Evolutionary conservation across 2,888 invertebrate genomes (phyloP).

Genomic region (Ophraella communa): DNA sequence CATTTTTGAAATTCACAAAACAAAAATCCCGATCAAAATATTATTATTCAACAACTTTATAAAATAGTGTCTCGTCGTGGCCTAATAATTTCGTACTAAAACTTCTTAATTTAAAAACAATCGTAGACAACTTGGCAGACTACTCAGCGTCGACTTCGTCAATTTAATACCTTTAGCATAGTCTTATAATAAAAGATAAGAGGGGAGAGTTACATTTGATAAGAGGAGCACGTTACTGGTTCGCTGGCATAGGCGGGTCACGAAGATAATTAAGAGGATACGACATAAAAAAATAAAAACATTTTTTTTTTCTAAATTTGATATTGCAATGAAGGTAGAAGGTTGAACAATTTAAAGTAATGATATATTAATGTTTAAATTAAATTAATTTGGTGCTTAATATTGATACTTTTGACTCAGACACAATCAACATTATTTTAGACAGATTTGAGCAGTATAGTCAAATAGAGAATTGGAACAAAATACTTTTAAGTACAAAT

Average conservation of each 20-base stretch:
- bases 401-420: too few species aligned
- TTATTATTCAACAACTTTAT: background rate
- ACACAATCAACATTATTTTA: too few species aligned
- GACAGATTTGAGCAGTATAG: too few species aligned
- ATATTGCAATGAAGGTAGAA: too few species aligned
- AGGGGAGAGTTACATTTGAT: slow-evolving; percentile 16
- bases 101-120: background rate
- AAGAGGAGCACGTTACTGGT: background rate
- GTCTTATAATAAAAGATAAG: slow-evolving; percentile 36
- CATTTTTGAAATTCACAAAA: slow-evolving; percentile 19
- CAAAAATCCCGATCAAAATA: background rate
- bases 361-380: too few species aligned
- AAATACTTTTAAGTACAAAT: too few species aligned
- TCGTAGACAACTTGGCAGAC: slow-evolving; percentile 15
- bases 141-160: slow-evolving; percentile 27
- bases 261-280: too few species aligned
- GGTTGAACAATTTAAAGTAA: too few species aligned
- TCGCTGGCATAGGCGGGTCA: background rate
- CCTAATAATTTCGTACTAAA: background rate
- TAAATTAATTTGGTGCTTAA: too few species aligned
- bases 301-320: too few species aligned
- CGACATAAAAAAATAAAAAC: background rate
- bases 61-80: too few species aligned
- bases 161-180: slow-evolving; percentile 29
- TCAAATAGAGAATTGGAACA: too few species aligned